Evolutionary conservation across 2,888 invertebrate species (phyloP), one percentile per base, ranked within the genome.

Genomic region (Sinopyrophorus schimmeli): DNA sequence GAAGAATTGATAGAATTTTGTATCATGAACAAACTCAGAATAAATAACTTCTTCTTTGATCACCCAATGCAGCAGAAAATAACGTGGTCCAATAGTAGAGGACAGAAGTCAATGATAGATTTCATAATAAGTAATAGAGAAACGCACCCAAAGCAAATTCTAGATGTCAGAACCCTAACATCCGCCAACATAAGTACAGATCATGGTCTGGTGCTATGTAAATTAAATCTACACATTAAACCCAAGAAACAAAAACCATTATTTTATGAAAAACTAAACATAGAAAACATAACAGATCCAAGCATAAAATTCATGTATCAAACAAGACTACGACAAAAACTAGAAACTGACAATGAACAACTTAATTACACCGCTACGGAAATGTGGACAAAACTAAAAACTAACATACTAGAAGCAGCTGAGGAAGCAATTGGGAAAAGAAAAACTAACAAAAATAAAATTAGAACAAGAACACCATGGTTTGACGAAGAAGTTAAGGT

Each of bases 11-110:
- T 32, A 32, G 18, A 32, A 5, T 32, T 6, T 7, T 32, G 32
- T 18, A 14, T 18, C 6, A 17, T 32, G 18, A 32, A 32, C 9
- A 10, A 32, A 32, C 11, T 32, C 9, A 17, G 18, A 15, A 32
- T 32, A n/a, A 32, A 32, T 10, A 32, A 18, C 7, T 10, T 18
- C 16, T 32, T 17, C 32, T 32, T 10, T 11, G 30, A 30, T 5
- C 16, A 30, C 9, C 30, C 5, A 11, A 9, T 12, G 17, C 17
- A 30, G 17, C 30, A 30, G n/a, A 23, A 51, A 43, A 38, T 7
- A 37, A 26, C 11, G n/a, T 31, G 5, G 15, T 16, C 30, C 7
- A 30, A 30, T 9, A 30, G 14, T n/a, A n/a, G n/a, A n/a, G n/a
- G n/a, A n/a, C 16, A 30, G 16, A 28, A 16, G 30, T 26, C 26